Evolutionary conservation across 2,888 invertebrate species (phyloP), one percentile per base, ranked within the genome.

Genomic region (Mechanitis mazaeus): DNA sequence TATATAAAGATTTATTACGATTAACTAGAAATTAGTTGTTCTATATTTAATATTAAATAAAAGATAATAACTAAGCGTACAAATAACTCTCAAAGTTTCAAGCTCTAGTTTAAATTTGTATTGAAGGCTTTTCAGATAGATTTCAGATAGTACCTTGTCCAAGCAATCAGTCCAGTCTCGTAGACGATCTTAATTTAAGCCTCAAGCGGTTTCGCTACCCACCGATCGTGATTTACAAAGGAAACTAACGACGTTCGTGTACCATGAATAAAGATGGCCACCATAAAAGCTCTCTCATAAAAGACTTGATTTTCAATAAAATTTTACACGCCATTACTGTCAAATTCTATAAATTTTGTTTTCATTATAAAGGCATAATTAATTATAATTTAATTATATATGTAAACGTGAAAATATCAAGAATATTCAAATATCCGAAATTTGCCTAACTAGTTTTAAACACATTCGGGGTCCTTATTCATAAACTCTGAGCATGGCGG

Each of bases 101-200:
- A 50, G 11, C 9, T 31, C 7, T 31, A 50, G 2, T 28, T 3
- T 50, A 9, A 3, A 50, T 31, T 50, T 35, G 50, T 6, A 9
- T 45, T 31, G 31, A 33, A 33, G 33, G 33, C 33, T 33, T 45
- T 45, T 45, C 31, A 50, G 45, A 7, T 28, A 57, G 55, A 47
- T 47, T 53, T 31, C 20, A 20, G 20, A 20, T 20, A 20, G 20
- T 20, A 20, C 35, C 57, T 33, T 54, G 33, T 42, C 55, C 28
- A 62, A 45, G 55, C 55, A 38, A 58, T 58, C 56, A 54, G 53
- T 58, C 33, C 53, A 63, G 72, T 75, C 77, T 81, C 77, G 69
- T 71, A 74, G 75, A 73, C 79, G 79, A 83, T 85, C 84, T 87
- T 80, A 84, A 87, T 84, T 83, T 81, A 81, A 79, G 74, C 77